A percentile compares a stretch with the other conserved stretches of the same genome.
Conservation (phyloP, 2,888 invertebrate species). For the Eilema caniola region DNA sequence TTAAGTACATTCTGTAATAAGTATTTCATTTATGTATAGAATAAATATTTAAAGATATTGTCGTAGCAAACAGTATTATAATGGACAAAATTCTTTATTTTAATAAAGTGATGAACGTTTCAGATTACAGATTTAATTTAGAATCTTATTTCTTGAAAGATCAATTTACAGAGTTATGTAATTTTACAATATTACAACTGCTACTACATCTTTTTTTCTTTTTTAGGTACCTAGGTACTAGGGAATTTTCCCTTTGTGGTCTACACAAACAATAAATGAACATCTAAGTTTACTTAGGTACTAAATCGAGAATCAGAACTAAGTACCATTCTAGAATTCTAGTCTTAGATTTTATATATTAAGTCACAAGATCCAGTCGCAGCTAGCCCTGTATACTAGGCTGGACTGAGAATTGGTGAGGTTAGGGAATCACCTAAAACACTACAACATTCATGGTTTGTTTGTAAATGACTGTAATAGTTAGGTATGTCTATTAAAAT, state of each 20-base stretch:
- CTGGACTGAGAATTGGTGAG: no score
- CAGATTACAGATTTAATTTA: neutral
- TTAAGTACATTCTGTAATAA: neutral
- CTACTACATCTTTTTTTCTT: neutral
- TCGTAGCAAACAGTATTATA: neutral
- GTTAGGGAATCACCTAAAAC: no score
- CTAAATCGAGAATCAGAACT: no score
- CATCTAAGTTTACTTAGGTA: neutral
- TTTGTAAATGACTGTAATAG: no score
- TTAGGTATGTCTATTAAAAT: no score
- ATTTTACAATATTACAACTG: neutral
- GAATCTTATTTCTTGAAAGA: neutral
- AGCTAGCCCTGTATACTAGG: no score
- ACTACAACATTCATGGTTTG: no score
- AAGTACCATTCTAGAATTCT: no score
- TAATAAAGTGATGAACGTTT: slow-evolving; percentile 1
- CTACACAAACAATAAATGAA: neutral
- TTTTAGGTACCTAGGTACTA: neutral
- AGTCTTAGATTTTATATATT: no score
- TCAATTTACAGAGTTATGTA: neutral
- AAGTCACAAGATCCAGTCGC: no score
- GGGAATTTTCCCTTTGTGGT: no score
- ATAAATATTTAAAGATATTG: neutral
- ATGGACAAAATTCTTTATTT: neutral
- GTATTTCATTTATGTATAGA: neutral